Percentiles rank a stretch among this genome's conserved stretches.
Evolutionary conservation across 1,140 invertebrate species (phyloP).

Genomic region (Drosophila lacertosa): DNA sequence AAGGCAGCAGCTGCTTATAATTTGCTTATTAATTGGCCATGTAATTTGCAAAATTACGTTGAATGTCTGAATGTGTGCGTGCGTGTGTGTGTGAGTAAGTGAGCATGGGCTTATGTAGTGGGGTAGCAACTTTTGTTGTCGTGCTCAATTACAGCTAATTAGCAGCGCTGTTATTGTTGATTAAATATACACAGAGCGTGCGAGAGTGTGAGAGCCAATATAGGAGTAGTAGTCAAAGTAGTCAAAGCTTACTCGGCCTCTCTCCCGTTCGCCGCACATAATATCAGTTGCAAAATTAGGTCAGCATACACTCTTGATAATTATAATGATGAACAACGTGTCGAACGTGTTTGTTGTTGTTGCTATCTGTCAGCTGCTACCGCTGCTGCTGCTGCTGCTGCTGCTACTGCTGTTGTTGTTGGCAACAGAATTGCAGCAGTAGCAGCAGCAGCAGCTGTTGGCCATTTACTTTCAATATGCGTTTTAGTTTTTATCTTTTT

Average conservation of each 20-base stretch:
- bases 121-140: conserved; percentile 39
- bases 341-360: conserved; percentile 57
- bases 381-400: conserved; percentile 45
- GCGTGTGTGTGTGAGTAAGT: not conserved
- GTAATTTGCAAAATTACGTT: conserved; percentile 44
- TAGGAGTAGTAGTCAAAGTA: not conserved
- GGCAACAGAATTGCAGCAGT: conserved; percentile 51
- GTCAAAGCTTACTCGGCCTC: conserved; percentile 18
- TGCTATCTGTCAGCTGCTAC: conserved; percentile 16
- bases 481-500: conserved; percentile 21
- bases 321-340: conserved; percentile 66
- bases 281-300: conserved; percentile 76
- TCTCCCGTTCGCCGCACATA: conserved; percentile 19
- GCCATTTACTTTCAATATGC: conserved; percentile 77
- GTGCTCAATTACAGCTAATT: conserved; percentile 75
- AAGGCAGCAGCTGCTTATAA: conserved; percentile 54
- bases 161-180: conserved; percentile 62
- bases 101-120: conserved; percentile 8
- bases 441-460: conserved; percentile 50
- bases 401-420: conserved; percentile 28
- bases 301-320: conserved; percentile 60
- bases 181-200: conserved; percentile 44
- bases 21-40: conserved; percentile 62
- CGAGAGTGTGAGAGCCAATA: conserved; percentile 13
- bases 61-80: conserved; percentile 10